These are phyloP conservation scores for Zosterops pallidus DNA, from an alignment of 2,113 vertebrate genomes.

Conservation along the genomic window DNA sequence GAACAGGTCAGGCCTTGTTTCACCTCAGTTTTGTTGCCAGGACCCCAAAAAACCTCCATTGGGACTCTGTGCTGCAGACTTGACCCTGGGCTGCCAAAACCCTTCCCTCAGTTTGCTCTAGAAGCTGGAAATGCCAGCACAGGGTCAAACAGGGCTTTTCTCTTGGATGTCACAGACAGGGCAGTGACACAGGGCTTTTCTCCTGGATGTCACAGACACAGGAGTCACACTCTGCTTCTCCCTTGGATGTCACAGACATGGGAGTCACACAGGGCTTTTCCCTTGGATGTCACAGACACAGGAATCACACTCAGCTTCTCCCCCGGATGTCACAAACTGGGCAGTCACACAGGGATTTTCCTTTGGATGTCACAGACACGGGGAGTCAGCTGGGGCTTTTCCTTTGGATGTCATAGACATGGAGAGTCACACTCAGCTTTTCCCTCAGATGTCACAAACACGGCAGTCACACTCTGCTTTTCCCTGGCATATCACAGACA, in stretches of 20 bases:
- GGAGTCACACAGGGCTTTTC: fast-evolving
- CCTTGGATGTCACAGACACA: fast-evolving
- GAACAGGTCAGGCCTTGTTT: background rate
- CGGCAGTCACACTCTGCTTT: background rate
- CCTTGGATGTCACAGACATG: background rate
- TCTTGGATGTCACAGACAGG: background rate
- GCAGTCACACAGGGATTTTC: too few relatives aligned
- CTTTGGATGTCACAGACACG: background rate
- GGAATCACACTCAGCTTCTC: fast-evolving
- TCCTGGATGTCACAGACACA: background rate
- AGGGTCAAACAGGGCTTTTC: background rate
- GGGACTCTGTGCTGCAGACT: background rate
- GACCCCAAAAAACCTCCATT: fast-evolving
- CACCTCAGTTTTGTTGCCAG: background rate
- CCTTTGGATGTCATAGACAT: background rate
- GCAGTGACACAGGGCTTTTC: background rate
- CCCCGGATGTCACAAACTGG: background rate
- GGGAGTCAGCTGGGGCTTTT: background rate
- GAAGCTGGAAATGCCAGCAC: background rate
- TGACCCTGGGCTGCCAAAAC: background rate
- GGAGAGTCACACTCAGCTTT: fast-evolving
- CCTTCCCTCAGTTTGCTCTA: background rate
- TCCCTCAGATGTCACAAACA: background rate
- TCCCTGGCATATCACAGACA: background rate
- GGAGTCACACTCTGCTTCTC: background rate